Conservation (phyloP, 2,797 vertebrate species). For the Chelidonichthys spinosus region DNA sequence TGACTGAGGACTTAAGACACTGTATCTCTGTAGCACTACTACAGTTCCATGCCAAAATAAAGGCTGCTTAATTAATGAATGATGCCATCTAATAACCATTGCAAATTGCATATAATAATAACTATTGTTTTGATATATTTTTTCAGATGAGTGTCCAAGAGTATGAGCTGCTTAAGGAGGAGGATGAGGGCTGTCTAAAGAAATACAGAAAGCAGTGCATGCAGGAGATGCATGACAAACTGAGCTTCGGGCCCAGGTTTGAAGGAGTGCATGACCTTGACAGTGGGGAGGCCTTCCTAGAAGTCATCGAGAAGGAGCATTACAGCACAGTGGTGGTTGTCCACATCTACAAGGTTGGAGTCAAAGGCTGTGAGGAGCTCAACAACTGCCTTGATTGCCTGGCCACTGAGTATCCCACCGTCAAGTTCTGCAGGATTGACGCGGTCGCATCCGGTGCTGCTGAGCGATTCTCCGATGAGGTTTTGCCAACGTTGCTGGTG, state of each 20-base stretch:
- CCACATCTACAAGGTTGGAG: constrained; percentile 90
- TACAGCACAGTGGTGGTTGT: constrained; percentile 92
- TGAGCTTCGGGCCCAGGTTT: constrained; percentile 95
- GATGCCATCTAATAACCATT: no score
- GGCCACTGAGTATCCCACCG: constrained; percentile 89
- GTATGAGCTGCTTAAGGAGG: constrained; percentile 93
- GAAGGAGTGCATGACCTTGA: constrained; percentile 90
- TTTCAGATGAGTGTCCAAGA: constrained; percentile 96
- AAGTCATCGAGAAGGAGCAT: constrained; percentile 94
- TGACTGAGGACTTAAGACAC: no score
- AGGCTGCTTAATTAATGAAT: no score
- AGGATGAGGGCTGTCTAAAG: constrained; percentile 92
- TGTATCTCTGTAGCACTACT: no score
- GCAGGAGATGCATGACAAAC: constrained; percentile 96
- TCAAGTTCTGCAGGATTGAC: constrained; percentile 97
- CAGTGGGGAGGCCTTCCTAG: constrained; percentile 89
- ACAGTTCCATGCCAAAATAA: no score
- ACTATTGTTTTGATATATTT: constrained; percentile 8
- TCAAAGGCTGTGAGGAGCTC: constrained; percentile 92
- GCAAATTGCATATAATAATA: background rate
- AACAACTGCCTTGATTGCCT: constrained; percentile 92
- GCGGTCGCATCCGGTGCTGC: constrained; percentile 90
- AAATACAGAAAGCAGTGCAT: constrained; percentile 95
- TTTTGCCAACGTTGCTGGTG: constrained; percentile 92
- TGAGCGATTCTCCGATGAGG: constrained; percentile 91